A percentile compares a stretch with the other conserved stretches of the same genome.
These are phyloP conservation scores for Netelia fuscicornis DNA, from an alignment of 2,888 invertebrate species.

Conservation along the genomic window DNA sequence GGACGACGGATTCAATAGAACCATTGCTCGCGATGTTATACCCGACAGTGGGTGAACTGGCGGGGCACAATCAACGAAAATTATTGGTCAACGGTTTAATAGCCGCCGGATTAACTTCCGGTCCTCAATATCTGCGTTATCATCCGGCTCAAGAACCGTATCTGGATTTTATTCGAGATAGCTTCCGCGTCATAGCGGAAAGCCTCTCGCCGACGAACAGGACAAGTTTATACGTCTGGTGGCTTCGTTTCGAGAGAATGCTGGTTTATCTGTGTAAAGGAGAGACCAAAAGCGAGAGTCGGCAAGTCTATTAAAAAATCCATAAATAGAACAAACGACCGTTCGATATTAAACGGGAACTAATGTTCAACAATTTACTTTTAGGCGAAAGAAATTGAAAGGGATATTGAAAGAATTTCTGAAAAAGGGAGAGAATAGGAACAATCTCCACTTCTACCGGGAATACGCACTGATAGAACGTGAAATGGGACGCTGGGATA, in stretches of 20 bases:
- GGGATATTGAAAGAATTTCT: slow-evolving; percentile 86
- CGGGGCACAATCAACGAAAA: slow-evolving; percentile 73
- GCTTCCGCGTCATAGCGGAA: slow-evolving; percentile 86
- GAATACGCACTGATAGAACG: slow-evolving; percentile 88
- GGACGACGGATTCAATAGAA: slow-evolving; percentile 80
- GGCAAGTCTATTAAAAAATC: slow-evolving; percentile 66
- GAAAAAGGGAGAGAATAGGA: slow-evolving; percentile 86
- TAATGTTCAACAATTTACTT: slow-evolving; percentile 3
- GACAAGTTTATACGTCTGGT: slow-evolving; percentile 87
- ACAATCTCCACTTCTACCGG: slow-evolving; percentile 87
- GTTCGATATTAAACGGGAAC: not conserved
- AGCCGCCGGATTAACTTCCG: slow-evolving; percentile 85
- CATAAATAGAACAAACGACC: slow-evolving; percentile 4
- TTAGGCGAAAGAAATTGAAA: slow-evolving; percentile 85
- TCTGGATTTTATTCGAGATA: slow-evolving; percentile 85
- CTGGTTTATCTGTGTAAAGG: slow-evolving; percentile 83
- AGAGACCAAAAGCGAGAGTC: slow-evolving; percentile 82
- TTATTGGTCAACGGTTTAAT: slow-evolving; percentile 77
- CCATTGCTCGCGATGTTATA: slow-evolving; percentile 79
- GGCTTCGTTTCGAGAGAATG: slow-evolving; percentile 88
- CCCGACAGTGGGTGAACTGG: slow-evolving; percentile 77
- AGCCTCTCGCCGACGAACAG: slow-evolving; percentile 85
- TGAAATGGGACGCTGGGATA: slow-evolving; percentile 85
- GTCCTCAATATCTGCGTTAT: slow-evolving; percentile 87
- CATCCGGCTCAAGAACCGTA: slow-evolving; percentile 88